These are phyloP conservation scores for Lysiphlebus fabarum DNA, from an alignment of 1,140 invertebrate species.

Conservation along the genomic window DNA sequence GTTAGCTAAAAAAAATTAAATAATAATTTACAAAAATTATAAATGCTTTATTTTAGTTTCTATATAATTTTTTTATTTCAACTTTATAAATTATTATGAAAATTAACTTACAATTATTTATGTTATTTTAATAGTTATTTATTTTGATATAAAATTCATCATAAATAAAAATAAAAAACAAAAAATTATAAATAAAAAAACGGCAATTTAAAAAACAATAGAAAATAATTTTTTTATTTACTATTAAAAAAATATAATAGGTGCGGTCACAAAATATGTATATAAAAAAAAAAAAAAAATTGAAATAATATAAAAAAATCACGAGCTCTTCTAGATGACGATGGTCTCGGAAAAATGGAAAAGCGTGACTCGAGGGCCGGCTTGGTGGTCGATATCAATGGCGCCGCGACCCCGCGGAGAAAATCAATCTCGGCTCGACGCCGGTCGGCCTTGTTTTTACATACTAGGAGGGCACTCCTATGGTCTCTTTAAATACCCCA, in stretches of 20 bases:
- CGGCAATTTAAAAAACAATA: too few relatives aligned
- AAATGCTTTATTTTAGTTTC: too few relatives aligned
- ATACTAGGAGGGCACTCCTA: conserved; percentile 17
- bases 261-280: not conserved
- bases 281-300: conserved; percentile 7
- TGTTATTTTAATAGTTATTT: too few relatives aligned
- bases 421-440: conserved; percentile 50
- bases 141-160: too few relatives aligned
- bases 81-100: too few relatives aligned
- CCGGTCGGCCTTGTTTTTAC: conserved; percentile 41
- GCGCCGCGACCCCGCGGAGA: conserved; percentile 44
- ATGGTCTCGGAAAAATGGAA: conserved; percentile 24
- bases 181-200: conserved; percentile 2
- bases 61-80: too few relatives aligned
- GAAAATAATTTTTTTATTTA: too few relatives aligned
- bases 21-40: too few relatives aligned
- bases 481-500: conserved; percentile 1
- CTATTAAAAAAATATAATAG: not conserved
- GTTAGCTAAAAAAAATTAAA: too few relatives aligned
- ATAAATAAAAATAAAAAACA: conserved; percentile 1
- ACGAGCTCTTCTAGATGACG: conserved; percentile 22
- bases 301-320: conserved; percentile 13
- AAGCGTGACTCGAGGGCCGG: conserved; percentile 33
- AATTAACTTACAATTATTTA: too few relatives aligned
- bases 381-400: conserved; percentile 50